phyloP scores from a whole-genome alignment of 2,888 invertebrate genomes.

The Epistrophe grossulariae region DNA sequence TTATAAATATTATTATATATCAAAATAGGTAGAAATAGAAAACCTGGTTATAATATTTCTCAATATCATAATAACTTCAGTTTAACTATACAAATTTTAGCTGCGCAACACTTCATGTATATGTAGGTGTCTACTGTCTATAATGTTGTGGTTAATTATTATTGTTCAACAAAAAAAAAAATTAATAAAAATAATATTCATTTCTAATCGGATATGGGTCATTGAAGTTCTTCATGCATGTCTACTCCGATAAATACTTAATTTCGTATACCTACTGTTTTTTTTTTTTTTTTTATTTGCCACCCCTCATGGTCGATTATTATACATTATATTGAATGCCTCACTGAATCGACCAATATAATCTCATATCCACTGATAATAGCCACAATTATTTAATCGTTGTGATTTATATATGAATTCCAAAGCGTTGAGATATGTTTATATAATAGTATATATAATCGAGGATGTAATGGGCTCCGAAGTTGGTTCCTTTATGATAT shows the following conservation, averaged over 20 bases:
- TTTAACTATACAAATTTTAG: neutral
- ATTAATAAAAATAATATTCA: slow-evolving; percentile 49
- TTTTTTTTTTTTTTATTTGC: slow-evolving; percentile 5
- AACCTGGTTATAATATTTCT: slow-evolving; percentile 31
- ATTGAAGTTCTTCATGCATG: slow-evolving; percentile 46
- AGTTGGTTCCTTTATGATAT: slow-evolving; percentile 26
- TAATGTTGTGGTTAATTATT: slow-evolving; percentile 38
- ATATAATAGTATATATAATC: slow-evolving; percentile 40
- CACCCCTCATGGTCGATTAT: neutral
- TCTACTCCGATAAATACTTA: slow-evolving; percentile 16
- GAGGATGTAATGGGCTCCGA: slow-evolving; percentile 33
- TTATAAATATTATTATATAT: slow-evolving; percentile 5
- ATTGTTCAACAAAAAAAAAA: slow-evolving; percentile 40
- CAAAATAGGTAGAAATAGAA: slow-evolving; percentile 2
- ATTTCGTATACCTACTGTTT: neutral
- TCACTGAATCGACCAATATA: slow-evolving; percentile 40
- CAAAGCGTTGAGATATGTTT: slow-evolving; percentile 55
- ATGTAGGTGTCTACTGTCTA: too few relatives aligned
- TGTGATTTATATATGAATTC: slow-evolving; percentile 77
- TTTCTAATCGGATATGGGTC: slow-evolving; percentile 69
- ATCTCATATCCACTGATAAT: slow-evolving; percentile 68
- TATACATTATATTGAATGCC: neutral
- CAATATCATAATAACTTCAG: slow-evolving; percentile 29
- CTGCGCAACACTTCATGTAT: slow-evolving; percentile 5
- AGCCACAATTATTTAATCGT: slow-evolving; percentile 77